Evolutionary conservation across 92 coral and sea anemone species (phyloP).

Genomic region (Actinernus sp.): DNA sequence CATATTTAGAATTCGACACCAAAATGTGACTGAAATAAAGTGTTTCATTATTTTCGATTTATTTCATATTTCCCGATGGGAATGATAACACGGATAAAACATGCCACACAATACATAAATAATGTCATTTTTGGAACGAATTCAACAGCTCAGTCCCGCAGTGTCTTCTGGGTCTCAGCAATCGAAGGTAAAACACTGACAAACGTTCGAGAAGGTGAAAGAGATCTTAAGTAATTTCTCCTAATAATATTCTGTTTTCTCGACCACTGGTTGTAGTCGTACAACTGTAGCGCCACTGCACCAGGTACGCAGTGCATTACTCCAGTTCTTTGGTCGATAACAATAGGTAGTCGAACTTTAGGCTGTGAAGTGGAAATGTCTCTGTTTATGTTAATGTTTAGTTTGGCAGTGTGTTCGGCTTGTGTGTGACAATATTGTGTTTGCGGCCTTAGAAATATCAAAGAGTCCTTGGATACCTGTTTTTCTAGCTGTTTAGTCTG

Average conservation of each 20-base stretch:
- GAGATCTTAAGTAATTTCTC: not conserved
- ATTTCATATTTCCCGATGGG: too few relatives aligned
- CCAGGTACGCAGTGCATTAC: slow-evolving; percentile 41
- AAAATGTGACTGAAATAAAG: too few relatives aligned
- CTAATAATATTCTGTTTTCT: slow-evolving; percentile 23
- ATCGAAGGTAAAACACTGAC: slow-evolving; percentile 41
- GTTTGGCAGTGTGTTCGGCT: slow-evolving; percentile 21
- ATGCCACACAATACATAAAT: too few relatives aligned
- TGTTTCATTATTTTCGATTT: too few relatives aligned
- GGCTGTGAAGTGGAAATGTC: not conserved
- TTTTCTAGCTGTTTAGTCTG: not conserved
- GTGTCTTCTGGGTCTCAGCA: not conserved
- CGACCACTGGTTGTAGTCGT: slow-evolving; percentile 45
- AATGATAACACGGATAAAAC: too few relatives aligned
- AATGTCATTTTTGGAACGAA: too few relatives aligned
- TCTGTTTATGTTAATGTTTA: slow-evolving; percentile 17
- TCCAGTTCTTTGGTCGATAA: slow-evolving; percentile 46
- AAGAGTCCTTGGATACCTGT: not conserved
- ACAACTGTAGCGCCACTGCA: slow-evolving; percentile 8
- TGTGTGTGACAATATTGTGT: slow-evolving; percentile 1
- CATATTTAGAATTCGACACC: too few relatives aligned
- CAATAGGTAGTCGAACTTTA: slow-evolving; percentile 28
- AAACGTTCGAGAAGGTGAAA: slow-evolving; percentile 12
- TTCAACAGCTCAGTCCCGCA: too few relatives aligned
- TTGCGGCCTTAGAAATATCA: slow-evolving; percentile 22